Evolutionary conservation across 2,797 vertebrate species (phyloP), one percentile per base, ranked within the genome.

Genomic region (Crypturellus tataupa): DNA sequence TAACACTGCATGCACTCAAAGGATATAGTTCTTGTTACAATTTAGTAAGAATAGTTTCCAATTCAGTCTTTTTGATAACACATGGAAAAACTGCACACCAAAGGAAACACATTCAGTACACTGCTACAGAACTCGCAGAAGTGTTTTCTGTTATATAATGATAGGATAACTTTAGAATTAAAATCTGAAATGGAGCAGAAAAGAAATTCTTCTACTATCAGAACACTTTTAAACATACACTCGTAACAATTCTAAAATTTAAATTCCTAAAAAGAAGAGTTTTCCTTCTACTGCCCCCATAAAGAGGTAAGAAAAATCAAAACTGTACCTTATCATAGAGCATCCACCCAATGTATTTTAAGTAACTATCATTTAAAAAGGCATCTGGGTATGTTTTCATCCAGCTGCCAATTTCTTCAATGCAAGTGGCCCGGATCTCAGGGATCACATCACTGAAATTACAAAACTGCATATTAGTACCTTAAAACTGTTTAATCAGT

Each of bases 331-430:
- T 99, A 97, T 99, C 99, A 16, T 99, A 95, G 93, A 99, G 97
- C 98, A 99, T 99, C 99, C 99, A 99, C 76, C 99, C 99, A 88
- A 99, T 77, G 90, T 99, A 99, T 96, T 99, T 99, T 95, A 99
- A 98, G 96, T 98, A 99, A 97, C 98, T 98, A 73, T 99, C 99
- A 64, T 98, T 99, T 95, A 99, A 98, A 92, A 99, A 99, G 10
- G 79, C 95, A 73, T 97, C 97, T 84, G 98, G 98, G 96, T 98
- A 98, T 81, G 98, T 97, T 97, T 98, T 99, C 98, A 99, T 99
- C 98, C 99, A 99, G 90, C 96, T 92, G 35, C 97, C 97, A 96
- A 99, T 96, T 97, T 99, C 99, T 96, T 99, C 98, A 96, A 99
- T 97, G 71, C 99, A 99, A 95, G 98, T 97, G 8, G 98, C 98